Evolutionary conservation across 2,888 invertebrate genomes (phyloP).

Genomic region (Linnaemya vulpina): DNA sequence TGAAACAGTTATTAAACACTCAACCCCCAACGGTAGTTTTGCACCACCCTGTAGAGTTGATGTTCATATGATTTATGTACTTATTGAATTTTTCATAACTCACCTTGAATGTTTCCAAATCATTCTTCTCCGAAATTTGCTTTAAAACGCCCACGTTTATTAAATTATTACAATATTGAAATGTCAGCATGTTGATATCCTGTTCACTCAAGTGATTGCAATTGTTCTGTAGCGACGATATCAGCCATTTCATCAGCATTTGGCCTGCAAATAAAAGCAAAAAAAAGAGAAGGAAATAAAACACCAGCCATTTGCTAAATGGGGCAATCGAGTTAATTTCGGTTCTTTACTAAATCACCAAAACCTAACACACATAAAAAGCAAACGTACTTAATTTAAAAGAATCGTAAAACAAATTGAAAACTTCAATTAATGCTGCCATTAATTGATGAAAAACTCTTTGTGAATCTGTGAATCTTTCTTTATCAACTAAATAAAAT

Average conservation of each 20-base stretch:
- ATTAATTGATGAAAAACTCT: slow-evolving; percentile 55
- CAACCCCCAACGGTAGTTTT: no score
- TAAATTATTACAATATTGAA: slow-evolving; percentile 94
- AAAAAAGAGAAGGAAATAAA: background rate
- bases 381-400: slow-evolving; percentile 63
- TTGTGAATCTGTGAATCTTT: slow-evolving; percentile 31
- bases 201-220: slow-evolving; percentile 84
- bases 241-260: slow-evolving; percentile 95
- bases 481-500: slow-evolving; percentile 22
- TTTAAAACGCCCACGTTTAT: slow-evolving; percentile 93
- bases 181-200: slow-evolving; percentile 90
- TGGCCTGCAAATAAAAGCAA: slow-evolving; percentile 87
- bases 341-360: background rate
- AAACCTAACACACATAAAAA: background rate
- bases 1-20: no score
- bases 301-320: background rate
- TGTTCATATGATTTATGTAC: background rate
- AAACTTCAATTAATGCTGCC: slow-evolving; percentile 61
- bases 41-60: no score
- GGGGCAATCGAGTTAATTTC: slow-evolving; percentile 2
- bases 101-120: slow-evolving; percentile 75
- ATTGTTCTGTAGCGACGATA: slow-evolving; percentile 86
- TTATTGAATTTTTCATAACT: slow-evolving; percentile 52
- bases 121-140: slow-evolving; percentile 90
- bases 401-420: slow-evolving; percentile 62